phyloP scores from a whole-genome alignment of 2,797 vertebrate species.

The Neomorphus geoffroyi region DNA sequence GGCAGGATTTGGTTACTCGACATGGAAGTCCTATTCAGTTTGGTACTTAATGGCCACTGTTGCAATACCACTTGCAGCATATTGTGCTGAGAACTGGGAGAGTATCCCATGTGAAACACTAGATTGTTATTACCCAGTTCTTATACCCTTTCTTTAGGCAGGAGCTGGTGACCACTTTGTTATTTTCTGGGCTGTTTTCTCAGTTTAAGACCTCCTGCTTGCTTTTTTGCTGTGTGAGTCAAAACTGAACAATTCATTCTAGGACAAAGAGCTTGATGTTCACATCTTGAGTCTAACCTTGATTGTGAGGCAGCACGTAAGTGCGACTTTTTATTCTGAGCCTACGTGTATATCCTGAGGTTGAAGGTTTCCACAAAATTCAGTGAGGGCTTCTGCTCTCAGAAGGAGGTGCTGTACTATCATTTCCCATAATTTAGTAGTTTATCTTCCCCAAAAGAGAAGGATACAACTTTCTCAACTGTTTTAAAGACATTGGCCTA shows the following conservation, averaged over 20 bases:
- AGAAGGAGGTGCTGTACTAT: background rate
- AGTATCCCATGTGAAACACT: background rate
- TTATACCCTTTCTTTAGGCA: background rate
- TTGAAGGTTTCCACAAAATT: background rate
- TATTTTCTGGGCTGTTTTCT: background rate
- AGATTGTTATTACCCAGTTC: background rate
- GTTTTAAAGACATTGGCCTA: background rate
- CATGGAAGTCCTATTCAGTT: background rate
- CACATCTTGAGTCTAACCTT: background rate
- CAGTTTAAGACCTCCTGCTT: background rate
- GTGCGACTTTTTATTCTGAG: background rate
- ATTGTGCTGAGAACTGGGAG: background rate
- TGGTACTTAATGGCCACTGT: background rate
- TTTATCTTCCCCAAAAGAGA: background rate
- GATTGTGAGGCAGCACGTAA: background rate
- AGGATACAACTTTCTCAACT: background rate
- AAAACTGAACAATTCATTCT: rapidly evolving
- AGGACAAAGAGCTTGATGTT: background rate
- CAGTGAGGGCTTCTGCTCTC: background rate
- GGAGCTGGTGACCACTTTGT: background rate
- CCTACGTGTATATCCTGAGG: background rate
- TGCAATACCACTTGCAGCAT: background rate
- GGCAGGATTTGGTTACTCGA: background rate
- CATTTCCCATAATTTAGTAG: background rate
- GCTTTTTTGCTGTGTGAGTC: background rate